Conservation (phyloP, 1,140 invertebrate species). For the Sminthurides bifidus region DNA sequence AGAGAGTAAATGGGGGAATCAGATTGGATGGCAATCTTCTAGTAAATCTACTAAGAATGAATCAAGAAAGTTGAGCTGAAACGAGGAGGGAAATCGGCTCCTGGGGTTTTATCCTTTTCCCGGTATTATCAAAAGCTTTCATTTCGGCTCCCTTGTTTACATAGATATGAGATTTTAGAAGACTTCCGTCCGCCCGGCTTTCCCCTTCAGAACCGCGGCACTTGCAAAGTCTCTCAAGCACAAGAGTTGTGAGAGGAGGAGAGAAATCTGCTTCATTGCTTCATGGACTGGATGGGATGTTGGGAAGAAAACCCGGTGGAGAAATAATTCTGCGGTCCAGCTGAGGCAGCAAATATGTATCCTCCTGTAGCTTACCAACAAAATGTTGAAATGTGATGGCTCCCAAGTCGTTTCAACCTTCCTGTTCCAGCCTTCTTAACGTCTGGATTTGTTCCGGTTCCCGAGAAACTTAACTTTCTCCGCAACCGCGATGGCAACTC, state of each 20-base stretch:
- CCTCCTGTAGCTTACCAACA: neutral
- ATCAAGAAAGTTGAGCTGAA: too few species aligned
- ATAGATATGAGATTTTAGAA: too few species aligned
- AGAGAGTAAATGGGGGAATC: slow-evolving; percentile 1
- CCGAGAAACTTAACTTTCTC: too few species aligned
- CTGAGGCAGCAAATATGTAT: slow-evolving; percentile 20
- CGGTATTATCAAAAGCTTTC: too few species aligned
- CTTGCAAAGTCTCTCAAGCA: too few species aligned
- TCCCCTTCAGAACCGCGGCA: too few species aligned
- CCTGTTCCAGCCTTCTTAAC: neutral
- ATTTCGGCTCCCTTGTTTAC: too few species aligned
- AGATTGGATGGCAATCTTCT: slow-evolving; percentile 7
- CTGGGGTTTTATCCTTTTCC: too few species aligned
- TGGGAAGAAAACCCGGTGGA: slow-evolving; percentile 18
- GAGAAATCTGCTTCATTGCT: slow-evolving; percentile 2
- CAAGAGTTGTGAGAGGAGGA: neutral
- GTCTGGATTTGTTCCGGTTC: too few species aligned
- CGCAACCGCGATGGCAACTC: too few species aligned
- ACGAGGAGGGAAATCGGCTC: too few species aligned
- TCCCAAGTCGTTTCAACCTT: neutral
- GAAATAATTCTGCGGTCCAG: slow-evolving; percentile 24
- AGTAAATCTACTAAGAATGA: slow-evolving; percentile 5
- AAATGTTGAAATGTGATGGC: neutral
- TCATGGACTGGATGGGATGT: slow-evolving; percentile 6
- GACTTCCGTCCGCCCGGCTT: too few species aligned